These are phyloP conservation scores for Magallana ariakensis DNA, from an alignment of 1,140 invertebrate species.

Conservation along the genomic window DNA sequence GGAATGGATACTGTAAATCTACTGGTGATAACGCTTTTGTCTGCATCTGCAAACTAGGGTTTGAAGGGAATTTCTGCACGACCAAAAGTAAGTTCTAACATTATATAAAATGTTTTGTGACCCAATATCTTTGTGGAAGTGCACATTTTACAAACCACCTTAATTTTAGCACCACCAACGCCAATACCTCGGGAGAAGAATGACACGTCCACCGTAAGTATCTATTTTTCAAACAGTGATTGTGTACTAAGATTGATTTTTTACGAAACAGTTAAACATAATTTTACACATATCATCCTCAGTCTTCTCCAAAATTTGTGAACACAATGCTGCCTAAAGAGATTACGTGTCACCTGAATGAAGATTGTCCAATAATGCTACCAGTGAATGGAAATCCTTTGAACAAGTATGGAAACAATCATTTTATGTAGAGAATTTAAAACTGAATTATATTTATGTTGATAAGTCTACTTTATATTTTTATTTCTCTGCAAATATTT, in stretches of 20 bases:
- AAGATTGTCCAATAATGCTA: constrained; percentile 12
- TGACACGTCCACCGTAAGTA: background rate
- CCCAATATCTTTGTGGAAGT: no score
- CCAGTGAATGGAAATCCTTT: background rate
- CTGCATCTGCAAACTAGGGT: background rate
- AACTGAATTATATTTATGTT: no score
- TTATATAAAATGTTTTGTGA: no score
- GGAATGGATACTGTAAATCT: background rate
- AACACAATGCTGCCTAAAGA: constrained; percentile 18
- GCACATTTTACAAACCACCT: background rate
- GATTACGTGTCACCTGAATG: background rate
- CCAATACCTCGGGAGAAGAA: background rate
- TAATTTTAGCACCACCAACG: background rate
- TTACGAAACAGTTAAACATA: no score
- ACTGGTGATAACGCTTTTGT: background rate
- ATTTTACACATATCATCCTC: background rate
- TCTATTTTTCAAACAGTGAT: background rate
- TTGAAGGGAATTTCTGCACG: background rate
- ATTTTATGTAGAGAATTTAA: no score
- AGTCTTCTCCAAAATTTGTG: background rate
- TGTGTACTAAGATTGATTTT: background rate
- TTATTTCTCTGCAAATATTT: background rate
- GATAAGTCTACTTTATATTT: no score
- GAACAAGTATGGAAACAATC: background rate
- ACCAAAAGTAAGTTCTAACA: background rate